These are phyloP conservation scores for Drosophila subpulchrella DNA, from an alignment of 1,140 invertebrate genomes.

Conservation along the genomic window DNA sequence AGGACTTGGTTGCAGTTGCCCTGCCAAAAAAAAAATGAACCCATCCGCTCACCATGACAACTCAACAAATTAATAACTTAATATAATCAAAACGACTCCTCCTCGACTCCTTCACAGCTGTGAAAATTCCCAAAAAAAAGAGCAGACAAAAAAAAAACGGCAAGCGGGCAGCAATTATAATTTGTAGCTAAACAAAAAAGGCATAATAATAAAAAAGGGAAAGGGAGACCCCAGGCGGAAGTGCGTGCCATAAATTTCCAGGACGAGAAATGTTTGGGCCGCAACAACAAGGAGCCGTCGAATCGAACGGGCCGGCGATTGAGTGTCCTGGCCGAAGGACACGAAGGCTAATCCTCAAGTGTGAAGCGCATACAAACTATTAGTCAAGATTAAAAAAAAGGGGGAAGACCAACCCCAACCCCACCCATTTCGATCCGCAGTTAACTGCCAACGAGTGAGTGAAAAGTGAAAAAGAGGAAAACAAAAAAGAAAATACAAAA, in stretches of 20 bases:
- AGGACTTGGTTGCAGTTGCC: constrained; percentile 3
- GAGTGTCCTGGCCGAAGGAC: constrained; percentile 37
- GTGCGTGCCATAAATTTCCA: constrained; percentile 82
- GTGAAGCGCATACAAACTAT: constrained; percentile 82
- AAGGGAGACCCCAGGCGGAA: constrained; percentile 64
- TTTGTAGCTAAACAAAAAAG: constrained; percentile 68
- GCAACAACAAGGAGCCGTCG: constrained; percentile 55
- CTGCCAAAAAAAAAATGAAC: not conserved
- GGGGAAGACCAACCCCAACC: constrained; percentile 15
- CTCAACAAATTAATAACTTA: constrained; percentile 84
- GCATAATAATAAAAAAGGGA: constrained; percentile 12
- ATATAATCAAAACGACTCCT: constrained; percentile 76
- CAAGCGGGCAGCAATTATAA: constrained; percentile 76
- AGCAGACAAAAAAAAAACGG: constrained; percentile 39
- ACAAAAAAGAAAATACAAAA: not conserved
- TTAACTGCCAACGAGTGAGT: constrained; percentile 5
- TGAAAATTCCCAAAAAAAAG: constrained; percentile 75
- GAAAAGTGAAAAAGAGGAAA: no score
- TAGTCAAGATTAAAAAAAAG: constrained; percentile 75
- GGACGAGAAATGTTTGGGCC: constrained; percentile 67
- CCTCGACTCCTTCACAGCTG: constrained; percentile 68
- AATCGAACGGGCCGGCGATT: constrained; percentile 27
- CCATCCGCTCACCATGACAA: constrained; percentile 68
- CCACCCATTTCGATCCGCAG: constrained; percentile 9
- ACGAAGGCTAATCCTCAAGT: constrained; percentile 72